Evolutionary conservation across 2,888 invertebrate species (phyloP), one percentile per base, ranked within the genome.

Genomic region (Tinea pellionella): DNA sequence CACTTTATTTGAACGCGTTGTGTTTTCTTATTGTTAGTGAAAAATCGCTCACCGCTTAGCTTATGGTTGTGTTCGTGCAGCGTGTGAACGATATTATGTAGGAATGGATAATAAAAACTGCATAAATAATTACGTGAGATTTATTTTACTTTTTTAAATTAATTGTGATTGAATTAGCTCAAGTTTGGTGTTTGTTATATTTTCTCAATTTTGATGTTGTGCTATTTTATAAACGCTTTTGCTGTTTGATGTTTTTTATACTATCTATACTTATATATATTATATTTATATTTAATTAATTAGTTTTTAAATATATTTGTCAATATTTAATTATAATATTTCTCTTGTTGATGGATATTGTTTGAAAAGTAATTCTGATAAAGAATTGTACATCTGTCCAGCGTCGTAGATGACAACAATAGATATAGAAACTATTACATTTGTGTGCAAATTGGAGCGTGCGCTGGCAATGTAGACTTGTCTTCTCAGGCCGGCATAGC

Each of bases 211-310:
- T 85, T 78, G 77, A 69, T 85, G 84, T 85, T 77, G 81, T 47
- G 75, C 66, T 43, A 16, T 70, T 79, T 80, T 83, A 74, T 77
- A 80, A 15, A 81, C 80, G 86, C 85, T 82, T 85, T 86, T 86
- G 84, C 85, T 84, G n/a, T 29, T 12, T 24, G 47, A 47, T 55
- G 19, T 24, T 16, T 55, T 4, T 55, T 24, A 11, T 18, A 53
- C n/a, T n/a, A n/a, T 24, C 6, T 24, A 24, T 24, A 24, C 16
- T 18, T 19, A 53, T 19, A 53, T 19, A 16, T 13, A 18, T 15
- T 53, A 12, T 53, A 53, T 12, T 53, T 53, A 7, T 18, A 24
- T 19, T 55, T 4, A 55, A 18, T 55, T n/a, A 19, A 15, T 16
- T 47, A 47, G 8, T 15, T 37, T 37, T 2, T 47, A 47, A 47